Base-by-base conservation (phyloP, 1,140 invertebrate genomes). In the Pachyrhynchus sulphureomaculatus region DNA sequence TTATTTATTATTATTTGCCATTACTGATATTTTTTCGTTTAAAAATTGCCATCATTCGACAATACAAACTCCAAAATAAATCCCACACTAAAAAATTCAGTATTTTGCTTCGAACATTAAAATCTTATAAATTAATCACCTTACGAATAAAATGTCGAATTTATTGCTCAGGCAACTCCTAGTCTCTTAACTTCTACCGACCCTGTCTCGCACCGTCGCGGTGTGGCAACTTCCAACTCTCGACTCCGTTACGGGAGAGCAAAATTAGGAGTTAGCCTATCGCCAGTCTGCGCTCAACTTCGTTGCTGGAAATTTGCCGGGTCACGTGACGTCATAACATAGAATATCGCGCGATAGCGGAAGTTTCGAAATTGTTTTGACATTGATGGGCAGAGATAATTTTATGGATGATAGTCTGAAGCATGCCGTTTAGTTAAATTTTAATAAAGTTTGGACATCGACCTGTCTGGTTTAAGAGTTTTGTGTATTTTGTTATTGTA, bases 151-250 rank as follows among this genome's bases (percentile, higher is more conserved):
- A 29, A 4, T 48, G 13, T 24, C 15, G 17, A 29, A 32, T 29
- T 48, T 29, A 48, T 32, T 8, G 29, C 29, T 15, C 45, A n/a
- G 24, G 9, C 9, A 9, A 34, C n/a, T 15, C 13, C 21, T 12
- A 39, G 21, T 34, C 51, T 37, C 15, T 18, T 32, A 34, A n/a
- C 23, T 17, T 26, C n/a, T 2, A 37, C 5, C 34, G 37, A 21
- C 37, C 24, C 18, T 12, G 18, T 59, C 45, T 59, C 44, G 56
- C 56, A 59, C 37, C 47, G 56, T 42, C 44, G 45, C 56, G 18
- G 45, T 42, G 47, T 29, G 23, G 54, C 37, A 59, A 59, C 37
- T 59, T 59, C 34, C 45, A 59, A 59, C 45, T 51, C 45, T 34
- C 45, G 47, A 37, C 42, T 34, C 4, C 44, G 42, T 48, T 56